Base-by-base conservation (phyloP, 2,888 invertebrate species). In the Zonitis immaculata region DNA sequence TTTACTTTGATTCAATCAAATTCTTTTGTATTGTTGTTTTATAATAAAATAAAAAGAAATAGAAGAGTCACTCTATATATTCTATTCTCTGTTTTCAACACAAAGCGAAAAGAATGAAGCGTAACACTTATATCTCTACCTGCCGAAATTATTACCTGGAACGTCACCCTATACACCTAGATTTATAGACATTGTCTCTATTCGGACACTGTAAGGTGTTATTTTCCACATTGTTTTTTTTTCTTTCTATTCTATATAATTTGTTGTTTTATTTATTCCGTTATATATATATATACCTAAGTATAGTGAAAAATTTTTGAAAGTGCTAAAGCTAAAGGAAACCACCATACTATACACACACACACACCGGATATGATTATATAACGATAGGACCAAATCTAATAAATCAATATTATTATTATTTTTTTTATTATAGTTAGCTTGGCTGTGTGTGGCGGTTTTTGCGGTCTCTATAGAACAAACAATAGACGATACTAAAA, bases 131-230 rank as follows among this genome's bases (percentile, higher is more conserved):
- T 3, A 6, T 35, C 35, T 35, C 35, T 55, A 56, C 56, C 56
- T 56, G 52, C 52, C 56, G 49, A 52, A 56, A 56, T 52, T 42
- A 56, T 56, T 56, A 56, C 56, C 56, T 55, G 53, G 28, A 14
- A 6, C 32, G 14, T 32, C 49, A 27, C 30, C 44, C 26, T 26
- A 14, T 22, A 14, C 14, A 14, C 12, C 16, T 44, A 30, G 22
- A 49, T 54, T 54, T 54, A 51, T 47, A 47, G 51, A 18, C 35
- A 47, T 27, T 20, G 42, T 44, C 30, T 16, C 16, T 16, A 18
- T 35, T 35, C 35, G 35, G 35, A 45, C 35, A 28, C 39, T 18
- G 27, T 42, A 30, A 48, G 48, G 48, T 48, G 48, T 48, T 48
- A 48, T 48, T 48, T 48, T 42, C 48, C n/a, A 48, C 28, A 42